Base-by-base conservation (phyloP, 2,797 vertebrate genomes). In the Phalloptychus januarius region DNA sequence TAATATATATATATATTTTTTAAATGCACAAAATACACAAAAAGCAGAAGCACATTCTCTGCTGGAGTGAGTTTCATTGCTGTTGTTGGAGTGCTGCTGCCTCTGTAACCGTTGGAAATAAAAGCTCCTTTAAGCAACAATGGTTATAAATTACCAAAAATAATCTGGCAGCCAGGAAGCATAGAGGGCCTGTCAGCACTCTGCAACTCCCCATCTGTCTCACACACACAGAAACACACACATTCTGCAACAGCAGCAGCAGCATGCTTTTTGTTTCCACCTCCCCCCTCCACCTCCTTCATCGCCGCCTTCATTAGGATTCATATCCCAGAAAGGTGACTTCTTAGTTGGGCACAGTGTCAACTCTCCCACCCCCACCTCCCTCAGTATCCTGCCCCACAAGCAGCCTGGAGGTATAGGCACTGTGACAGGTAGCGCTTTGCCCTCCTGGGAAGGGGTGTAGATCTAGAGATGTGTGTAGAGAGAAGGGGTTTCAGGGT, bases 271-370 rank as follows among this genome's bases (percentile, higher is more conserved):
- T 85, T 87, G 87, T 85, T 84, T 72, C 78, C 81, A 72, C 76
- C 86, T 76, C 83, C 70, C 63, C 81, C 79, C 79, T 25, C 74
- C 83, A 28, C 79, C 79, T 25, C 74, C 83, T 72, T 85, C 85
- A 79, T 85, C 86, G 79, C 83, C 85, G 88, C 83, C 94, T 94
- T 92, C 67, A 96, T 96, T 96, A 95, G 94, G 93, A 96, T 96
- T 95, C 95, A 95, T 94, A 95, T 94, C 94, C 94, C 89, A 78
- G 85, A 95, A 95, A 95, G 95, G 96, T 96, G 95, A 96, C 95
- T 96, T 94, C 92, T 95, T 94, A 93, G 93, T 93, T 82, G 90
- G 93, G 94, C 93, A 93, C 82, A 45, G 92, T 96, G 95, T 96
- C 96, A 96, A 94, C 90, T 77, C 83, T 61, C 77, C 83, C 25